Evolutionary conservation across 1,140 invertebrate species (phyloP), one percentile per base, ranked within the genome.

Genomic region (Pseudomyrmex pallidus): DNA sequence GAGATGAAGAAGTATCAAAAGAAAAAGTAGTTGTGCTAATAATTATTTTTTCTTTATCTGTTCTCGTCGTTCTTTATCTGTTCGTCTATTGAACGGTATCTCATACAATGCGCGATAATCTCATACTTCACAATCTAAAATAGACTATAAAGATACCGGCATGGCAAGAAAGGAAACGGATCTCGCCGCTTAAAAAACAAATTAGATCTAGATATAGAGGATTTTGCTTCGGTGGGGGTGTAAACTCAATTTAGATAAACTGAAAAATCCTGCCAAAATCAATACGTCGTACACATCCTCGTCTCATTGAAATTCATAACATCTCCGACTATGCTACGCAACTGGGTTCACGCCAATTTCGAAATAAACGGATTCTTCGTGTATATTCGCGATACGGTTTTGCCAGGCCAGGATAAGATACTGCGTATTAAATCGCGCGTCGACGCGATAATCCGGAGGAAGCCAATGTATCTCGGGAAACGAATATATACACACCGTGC

Each of bases 221-320:
- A 7, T 35, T 35, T 35, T 3, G 35, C 35, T n/a, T 76, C 10
- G 22, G 12, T 12, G 52, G 13, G 5, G 8, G 22, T 48, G 10
- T 57, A n/a, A 68, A 57, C 5, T 68, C n/a, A 12, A 56, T 67
- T 50, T 52, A 56, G 67, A 77, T 77, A 52, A 62, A 22, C 20
- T 35, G 2, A 44, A 66, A 66, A 76, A 44, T 66, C 48, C 54
- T 68, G 74, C 50, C 50, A 46, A 78, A 68, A 68, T 78, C 52
- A 20, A 22, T 22, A 78, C 54, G 46, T 20, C 12, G 17, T 5
- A 66, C 46, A 50, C 44, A 74, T 76, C 12, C 61, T 15, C 15
- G 1, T 56, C 50, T 67, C 63, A 15, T 56, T 67, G 63, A 68
- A 77, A 77, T 77, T 77, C 63, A 56, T 67, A 67, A 54, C 48